Base-by-base conservation (phyloP, 2,888 invertebrate genomes). In the Melanargia galathea region DNA sequence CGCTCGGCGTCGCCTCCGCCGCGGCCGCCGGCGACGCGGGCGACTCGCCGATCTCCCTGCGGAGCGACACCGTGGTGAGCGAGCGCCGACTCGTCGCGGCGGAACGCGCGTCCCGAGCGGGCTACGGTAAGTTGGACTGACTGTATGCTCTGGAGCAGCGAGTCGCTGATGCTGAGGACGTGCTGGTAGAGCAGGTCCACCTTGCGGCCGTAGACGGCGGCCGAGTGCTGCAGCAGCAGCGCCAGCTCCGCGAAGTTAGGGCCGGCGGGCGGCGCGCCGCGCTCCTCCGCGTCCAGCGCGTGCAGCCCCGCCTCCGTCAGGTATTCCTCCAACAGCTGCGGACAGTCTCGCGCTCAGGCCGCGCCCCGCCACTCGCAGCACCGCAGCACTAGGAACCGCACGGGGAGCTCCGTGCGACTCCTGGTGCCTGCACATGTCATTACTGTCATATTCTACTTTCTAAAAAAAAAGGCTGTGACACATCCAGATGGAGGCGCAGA, bases 191-290 rank as follows among this genome's bases (percentile, higher is more conserved):
- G 81, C 76, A 87, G 92, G 81, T 97, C 96, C 24, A 97, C 94
- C 88, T 95, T 95, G 77, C 93, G 94, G 45, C 93, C 92, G 83
- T 96, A 97, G 56, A 96, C 93, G 75, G 90, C 87, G 20, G 94
- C 93, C 18, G 95, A 94, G 77, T 94, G 94, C 85, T 96, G 95
- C 70, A 97, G 82, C 66, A 97, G 86, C 71, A 96, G 81, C n/a
- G 95, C 96, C 63, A 95, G 94, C 86, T 96, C 95, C 1, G 94
- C 92, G 87, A 95, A 96, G 83, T 96, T 95, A 75, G 93, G 93
- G 46, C 69, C 70, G 6, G 38, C 63, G 22, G 51, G 63, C 16
- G 33, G 45, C 10, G 8, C 61, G 30, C 59, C 72, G 13, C 56
- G 71, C 60, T 76, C 81, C 49, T 70, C 76, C 56, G 73, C 78